phyloP scores from a whole-genome alignment of 64 coral and sea anemone genomes.

The Dendronephthya gigantea region DNA sequence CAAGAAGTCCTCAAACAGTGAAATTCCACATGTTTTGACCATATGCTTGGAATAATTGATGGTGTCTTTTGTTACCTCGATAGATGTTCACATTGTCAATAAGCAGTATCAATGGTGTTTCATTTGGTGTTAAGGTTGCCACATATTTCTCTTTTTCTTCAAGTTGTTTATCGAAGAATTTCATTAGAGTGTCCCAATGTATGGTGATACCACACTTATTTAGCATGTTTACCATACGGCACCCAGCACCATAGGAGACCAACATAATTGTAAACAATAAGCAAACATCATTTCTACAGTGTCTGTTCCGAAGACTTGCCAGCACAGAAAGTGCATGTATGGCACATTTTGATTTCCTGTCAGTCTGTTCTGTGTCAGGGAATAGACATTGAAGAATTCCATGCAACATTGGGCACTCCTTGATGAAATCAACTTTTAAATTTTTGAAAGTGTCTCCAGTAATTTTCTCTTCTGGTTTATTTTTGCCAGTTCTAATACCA shows the following conservation, averaged over 20 bases:
- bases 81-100: constrained; percentile 38
- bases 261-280: constrained; percentile 27
- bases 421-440: not conserved
- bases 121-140: not conserved
- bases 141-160: not conserved
- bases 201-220: constrained; percentile 22
- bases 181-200: constrained; percentile 34
- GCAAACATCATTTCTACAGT: constrained; percentile 10
- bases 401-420: constrained; percentile 1
- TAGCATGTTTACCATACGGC: constrained; percentile 22
- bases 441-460: not conserved
- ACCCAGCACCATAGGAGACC: constrained; percentile 25
- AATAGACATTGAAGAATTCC: constrained; percentile 24
- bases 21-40: constrained; percentile 36
- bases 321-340: constrained; percentile 17
- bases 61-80: constrained; percentile 21
- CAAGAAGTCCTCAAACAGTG: constrained; percentile 22
- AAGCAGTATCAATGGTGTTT: constrained; percentile 14
- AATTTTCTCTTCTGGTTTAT: not conserved
- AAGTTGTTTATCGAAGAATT: not conserved
- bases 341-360: constrained; percentile 11
- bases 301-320: constrained; percentile 14
- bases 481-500: not conserved
- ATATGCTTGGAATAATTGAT: not conserved
- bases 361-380: not conserved